Base-by-base conservation (phyloP, 2,888 invertebrate species). In the Heliconius aoede region DNA sequence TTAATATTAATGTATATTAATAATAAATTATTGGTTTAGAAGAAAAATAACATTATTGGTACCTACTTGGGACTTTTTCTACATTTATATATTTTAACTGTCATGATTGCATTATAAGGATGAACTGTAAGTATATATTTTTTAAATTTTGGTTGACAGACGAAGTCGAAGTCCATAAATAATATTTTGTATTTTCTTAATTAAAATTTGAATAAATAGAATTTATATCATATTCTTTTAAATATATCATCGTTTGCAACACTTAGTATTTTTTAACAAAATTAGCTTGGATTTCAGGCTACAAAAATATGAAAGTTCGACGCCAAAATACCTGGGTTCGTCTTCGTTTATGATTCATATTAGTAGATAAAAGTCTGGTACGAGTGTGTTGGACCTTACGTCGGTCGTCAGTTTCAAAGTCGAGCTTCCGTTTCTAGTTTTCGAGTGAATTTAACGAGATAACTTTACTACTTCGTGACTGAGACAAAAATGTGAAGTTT, bases 371-470 rank as follows among this genome's bases (percentile, higher is more conserved):
- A 64, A 60, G 18, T 3, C n/a, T 64, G 32, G 32, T 36, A 36
- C 11, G 11, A 58, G 32, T 36, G 18, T 71, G n/a, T 21, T 28
- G 62, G 28, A 13, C 36, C n/a, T 69, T 11, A 26, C 21, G 64
- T 64, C 72, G 67, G 60, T 40, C 32, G 30, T 67, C 46, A 72
- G 58, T 61, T 73, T 58, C 40, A 51, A 73, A 76, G 18, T 68
- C 26, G 46, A 72, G 73, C 40, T 65, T 26, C 60, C 51, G 30
- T 86, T 79, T 84, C 85, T 78, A 86, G 89, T 89, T 85, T 79
- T 84, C 86, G 77, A 86, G 89, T 90, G 90, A 89, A 90, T 89
- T 90, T 91, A 91, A 91, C 88, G 90, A 91, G 90, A 88, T 91
- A 91, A 91, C 87, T 91, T 91, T 85, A 85, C 87, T 87, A 86